These are phyloP conservation scores for Dioctria rufipes DNA, from an alignment of 2,888 invertebrate species.

Conservation along the genomic window DNA sequence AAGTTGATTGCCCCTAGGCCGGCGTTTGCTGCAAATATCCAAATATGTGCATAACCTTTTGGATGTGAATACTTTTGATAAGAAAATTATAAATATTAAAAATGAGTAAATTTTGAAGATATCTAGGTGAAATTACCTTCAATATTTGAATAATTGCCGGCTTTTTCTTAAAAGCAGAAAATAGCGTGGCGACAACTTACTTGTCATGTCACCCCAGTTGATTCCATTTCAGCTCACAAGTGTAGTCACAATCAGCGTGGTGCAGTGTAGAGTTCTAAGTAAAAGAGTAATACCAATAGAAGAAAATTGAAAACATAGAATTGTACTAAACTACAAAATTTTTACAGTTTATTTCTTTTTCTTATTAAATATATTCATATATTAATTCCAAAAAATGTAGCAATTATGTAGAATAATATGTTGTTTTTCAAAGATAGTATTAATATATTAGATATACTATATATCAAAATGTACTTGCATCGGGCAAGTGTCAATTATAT, in stretches of 20 bases:
- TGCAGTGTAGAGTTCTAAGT: neutral
- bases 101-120: neutral
- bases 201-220: neutral
- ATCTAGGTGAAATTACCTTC: neutral
- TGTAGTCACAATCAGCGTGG: no score
- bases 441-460: neutral
- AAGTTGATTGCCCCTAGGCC: slow-evolving; percentile 7
- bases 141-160: slow-evolving; percentile 23
- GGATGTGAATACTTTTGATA: neutral
- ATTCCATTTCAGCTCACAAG: no score
- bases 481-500: slow-evolving; percentile 1
- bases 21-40: slow-evolving; percentile 33
- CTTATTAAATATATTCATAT: no score
- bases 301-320: slow-evolving; percentile 1
- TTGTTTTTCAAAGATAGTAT: neutral
- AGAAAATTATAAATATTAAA: neutral
- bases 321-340: neutral
- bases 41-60: slow-evolving; percentile 37
- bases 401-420: neutral
- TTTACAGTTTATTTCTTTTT: no score
- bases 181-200: slow-evolving; percentile 34
- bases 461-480: slow-evolving; percentile 18
- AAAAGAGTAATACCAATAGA: slow-evolving; percentile 19
- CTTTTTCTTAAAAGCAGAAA: slow-evolving; percentile 25
- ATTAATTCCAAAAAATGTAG: neutral